Conservation (phyloP, 2,113 vertebrate genomes). For the Puffinus mauretanicus region DNA sequence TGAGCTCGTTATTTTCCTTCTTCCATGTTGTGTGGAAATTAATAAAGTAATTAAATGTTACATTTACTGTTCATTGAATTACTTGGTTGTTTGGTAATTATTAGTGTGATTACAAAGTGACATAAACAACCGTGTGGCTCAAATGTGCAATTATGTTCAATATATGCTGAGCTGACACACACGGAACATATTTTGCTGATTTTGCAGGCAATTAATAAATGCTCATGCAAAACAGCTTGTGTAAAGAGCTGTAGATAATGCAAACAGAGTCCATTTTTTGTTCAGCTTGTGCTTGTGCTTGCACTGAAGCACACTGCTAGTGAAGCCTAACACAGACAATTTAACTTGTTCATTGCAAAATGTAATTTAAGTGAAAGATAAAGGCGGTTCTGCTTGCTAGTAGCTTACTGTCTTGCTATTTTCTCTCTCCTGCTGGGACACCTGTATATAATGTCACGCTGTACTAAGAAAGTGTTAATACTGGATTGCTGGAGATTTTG, state of each 20-base stretch:
- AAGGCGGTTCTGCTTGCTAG: neutral
- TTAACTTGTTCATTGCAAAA: neutral
- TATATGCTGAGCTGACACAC: slow-evolving; percentile 54
- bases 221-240: slow-evolving; percentile 8
- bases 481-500: neutral
- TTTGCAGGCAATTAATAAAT: slow-evolving; percentile 68
- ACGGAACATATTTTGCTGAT: slow-evolving; percentile 54
- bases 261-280: neutral
- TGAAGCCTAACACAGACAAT: neutral
- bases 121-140: slow-evolving; percentile 60
- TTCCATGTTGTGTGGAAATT: slow-evolving; percentile 50
- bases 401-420: neutral
- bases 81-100: slow-evolving; percentile 67
- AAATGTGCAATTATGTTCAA: slow-evolving; percentile 53
- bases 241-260: slow-evolving; percentile 25
- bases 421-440: neutral
- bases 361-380: neutral
- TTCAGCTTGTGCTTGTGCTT: neutral
- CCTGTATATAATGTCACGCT: neutral
- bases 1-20: slow-evolving; percentile 39
- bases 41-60: slow-evolving; percentile 71
- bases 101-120: slow-evolving; percentile 67
- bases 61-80: slow-evolving; percentile 66
- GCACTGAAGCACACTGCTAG: neutral
- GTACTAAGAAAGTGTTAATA: neutral